Conservation (phyloP, 2,888 invertebrate genomes). For the Schrankia costaestrigalis region DNA sequence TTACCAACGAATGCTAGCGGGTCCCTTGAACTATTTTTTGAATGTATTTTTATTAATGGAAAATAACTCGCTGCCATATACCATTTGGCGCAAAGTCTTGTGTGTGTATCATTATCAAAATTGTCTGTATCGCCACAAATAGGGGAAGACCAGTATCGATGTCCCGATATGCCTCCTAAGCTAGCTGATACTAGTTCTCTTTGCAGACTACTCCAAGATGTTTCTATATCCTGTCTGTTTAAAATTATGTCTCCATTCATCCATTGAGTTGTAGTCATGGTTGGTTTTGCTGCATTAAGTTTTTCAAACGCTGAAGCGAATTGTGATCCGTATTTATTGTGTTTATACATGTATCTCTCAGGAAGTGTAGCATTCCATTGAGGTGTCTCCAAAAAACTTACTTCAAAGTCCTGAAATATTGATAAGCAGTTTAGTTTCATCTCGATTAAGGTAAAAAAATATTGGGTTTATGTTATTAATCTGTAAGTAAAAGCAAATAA, state of each 20-base stretch:
- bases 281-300: conserved; percentile 35
- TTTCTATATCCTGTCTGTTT: conserved; percentile 74
- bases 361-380: conserved; percentile 66
- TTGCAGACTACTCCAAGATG: conserved; percentile 81
- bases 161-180: conserved; percentile 71
- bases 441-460: not conserved
- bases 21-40: conserved; percentile 58
- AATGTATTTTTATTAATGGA: conserved; percentile 80
- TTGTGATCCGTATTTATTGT: conserved; percentile 81
- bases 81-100: conserved; percentile 84
- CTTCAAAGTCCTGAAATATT: conserved; percentile 54
- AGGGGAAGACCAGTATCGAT: conserved; percentile 75
- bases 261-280: conserved; percentile 55
- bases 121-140: conserved; percentile 78
- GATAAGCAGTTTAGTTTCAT: not conserved
- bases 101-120: conserved; percentile 57
- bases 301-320: conserved; percentile 52
- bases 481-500: not conserved
- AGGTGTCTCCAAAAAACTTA: conserved; percentile 69
- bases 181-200: conserved; percentile 72
- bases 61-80: conserved; percentile 83
- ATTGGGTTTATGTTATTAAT: too few species aligned
- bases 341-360: conserved; percentile 61
- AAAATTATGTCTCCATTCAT: conserved; percentile 52
- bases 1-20: conserved; percentile 69